Conservation (phyloP, 2,888 invertebrate genomes). For the Terebella lapidaria region DNA sequence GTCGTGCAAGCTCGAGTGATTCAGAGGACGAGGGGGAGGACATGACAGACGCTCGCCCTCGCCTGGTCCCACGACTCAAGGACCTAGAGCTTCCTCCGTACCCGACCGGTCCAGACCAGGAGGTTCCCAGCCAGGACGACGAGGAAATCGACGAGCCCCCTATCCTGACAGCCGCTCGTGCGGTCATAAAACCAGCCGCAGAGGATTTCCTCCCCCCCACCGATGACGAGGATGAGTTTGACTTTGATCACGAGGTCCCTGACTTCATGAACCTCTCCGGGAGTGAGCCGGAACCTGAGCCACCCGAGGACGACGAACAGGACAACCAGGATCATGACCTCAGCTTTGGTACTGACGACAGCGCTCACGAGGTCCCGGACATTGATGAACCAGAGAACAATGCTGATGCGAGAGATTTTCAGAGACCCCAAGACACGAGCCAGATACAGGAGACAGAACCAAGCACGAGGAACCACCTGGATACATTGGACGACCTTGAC, state of each 20-base stretch:
- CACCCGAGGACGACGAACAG: not conserved
- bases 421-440: too few species aligned
- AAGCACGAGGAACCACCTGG: too few species aligned
- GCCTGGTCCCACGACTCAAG: slow-evolving; percentile 2
- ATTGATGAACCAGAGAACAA: not conserved
- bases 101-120: not conserved
- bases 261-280: slow-evolving; percentile 5
- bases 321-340: not conserved
- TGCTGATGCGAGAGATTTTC: too few species aligned
- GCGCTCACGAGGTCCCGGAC: not conserved
- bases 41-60: not conserved
- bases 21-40: slow-evolving; percentile 8
- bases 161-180: not conserved
- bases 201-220: slow-evolving; percentile 7
- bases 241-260: slow-evolving; percentile 10
- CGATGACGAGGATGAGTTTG: slow-evolving; percentile 9
- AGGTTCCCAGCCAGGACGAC: slow-evolving; percentile 1
- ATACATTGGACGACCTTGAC: not conserved
- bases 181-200: not conserved
- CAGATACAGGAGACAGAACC: too few species aligned
- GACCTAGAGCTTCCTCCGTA: slow-evolving; percentile 5
- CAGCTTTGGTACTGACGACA: not conserved
- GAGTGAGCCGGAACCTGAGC: not conserved
- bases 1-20: not conserved
- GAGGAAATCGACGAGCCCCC: slow-evolving; percentile 2